phyloP scores from a whole-genome alignment of 2,888 invertebrate species.

The Halocaridina rubra region DNA sequence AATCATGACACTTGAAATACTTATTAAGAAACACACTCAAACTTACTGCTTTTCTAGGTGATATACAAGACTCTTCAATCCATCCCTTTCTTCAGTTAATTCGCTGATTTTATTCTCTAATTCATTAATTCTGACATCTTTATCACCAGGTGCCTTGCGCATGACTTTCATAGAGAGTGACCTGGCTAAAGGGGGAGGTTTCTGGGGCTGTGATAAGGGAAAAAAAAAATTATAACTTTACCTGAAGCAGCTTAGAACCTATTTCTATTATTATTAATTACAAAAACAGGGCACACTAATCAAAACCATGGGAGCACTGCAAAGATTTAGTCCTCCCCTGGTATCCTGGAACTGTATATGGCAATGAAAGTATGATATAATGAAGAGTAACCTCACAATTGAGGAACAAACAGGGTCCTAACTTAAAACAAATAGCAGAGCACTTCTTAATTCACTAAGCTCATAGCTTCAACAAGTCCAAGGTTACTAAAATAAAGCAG shows the following conservation, averaged over 20 bases:
- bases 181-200: background rate
- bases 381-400: background rate
- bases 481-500: background rate
- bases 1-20: no score
- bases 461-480: no score
- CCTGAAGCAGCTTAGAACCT: no score
- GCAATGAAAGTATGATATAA: background rate
- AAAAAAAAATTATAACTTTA: background rate
- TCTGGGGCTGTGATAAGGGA: constrained; percentile 12
- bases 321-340: no score
- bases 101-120: constrained; percentile 3
- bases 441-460: no score
- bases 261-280: no score
- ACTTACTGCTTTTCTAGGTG: constrained; percentile 25
- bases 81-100: constrained; percentile 9
- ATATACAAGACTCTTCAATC: background rate
- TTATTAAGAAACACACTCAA: background rate
- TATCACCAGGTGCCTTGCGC: background rate
- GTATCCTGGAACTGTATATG: background rate
- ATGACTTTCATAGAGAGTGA: background rate
- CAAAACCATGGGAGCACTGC: no score
- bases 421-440: no score
- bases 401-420: no score
- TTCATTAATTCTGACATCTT: background rate
- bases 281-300: no score